Evolutionary conservation across 2,888 invertebrate genomes (phyloP), one percentile per base, ranked within the genome.

Genomic region (Rotaria sp.): DNA sequence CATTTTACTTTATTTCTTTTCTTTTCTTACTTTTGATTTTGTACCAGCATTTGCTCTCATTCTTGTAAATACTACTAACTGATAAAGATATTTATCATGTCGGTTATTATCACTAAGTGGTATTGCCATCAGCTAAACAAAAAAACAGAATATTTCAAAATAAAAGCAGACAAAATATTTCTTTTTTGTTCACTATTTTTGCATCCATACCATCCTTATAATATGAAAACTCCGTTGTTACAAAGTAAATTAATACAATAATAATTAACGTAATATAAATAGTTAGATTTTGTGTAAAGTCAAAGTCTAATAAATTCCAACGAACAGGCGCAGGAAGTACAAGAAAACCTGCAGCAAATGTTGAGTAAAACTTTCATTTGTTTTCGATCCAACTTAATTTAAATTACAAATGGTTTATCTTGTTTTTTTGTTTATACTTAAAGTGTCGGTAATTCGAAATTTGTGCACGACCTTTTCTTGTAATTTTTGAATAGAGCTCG

Each of bases 271-370:
- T 91, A 55, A 91, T 88, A 89, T 92, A 92, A 55, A 92, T 90
- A 7, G 92, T 92, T 5, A 91, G 90, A 88, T 92, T 92, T 5
- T n/a, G 24, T 18, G 11, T 18, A 18, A 26, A 1, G 2, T 30
- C 5, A 18, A 35, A 35, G 87, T 91, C 90, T 15, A 92, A 91
- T 88, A 90, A 92, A 88, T 90, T 89, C 89, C 92, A 92, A 89
- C 92, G 91, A 26, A 92, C 91, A 24, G 90, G 89, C 88, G 92
- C 92, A 3, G 92, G 92, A 26, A 90, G 89, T 0, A 92, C 91
- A 38, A 91, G 90, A 88, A 91, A 91, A 45, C 91, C 92, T 10
- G 90, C 90, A 11, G 90, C 91, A 88, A 92, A 92, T 41, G 90
- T 89, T 21, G 88, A 0, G 89, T 88, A 1, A 41, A 38, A 1